These are phyloP conservation scores for Enteromius treurensis DNA, from an alignment of 2,797 vertebrate genomes.

Conservation along the genomic window DNA sequence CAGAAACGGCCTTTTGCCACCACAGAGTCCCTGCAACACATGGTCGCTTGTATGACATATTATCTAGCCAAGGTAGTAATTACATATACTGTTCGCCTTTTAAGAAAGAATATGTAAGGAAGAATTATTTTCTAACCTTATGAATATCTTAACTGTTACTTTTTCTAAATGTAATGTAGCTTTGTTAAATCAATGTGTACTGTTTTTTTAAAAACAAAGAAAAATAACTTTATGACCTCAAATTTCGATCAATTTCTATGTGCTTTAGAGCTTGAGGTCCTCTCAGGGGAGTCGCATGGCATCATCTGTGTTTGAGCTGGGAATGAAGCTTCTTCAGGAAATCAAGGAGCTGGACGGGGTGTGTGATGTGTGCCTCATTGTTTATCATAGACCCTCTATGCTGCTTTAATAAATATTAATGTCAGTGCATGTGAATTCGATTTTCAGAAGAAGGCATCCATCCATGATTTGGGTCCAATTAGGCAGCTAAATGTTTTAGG, in stretches of 20 bases:
- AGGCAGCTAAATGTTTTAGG: slow-evolving; percentile 81
- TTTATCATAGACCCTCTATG: neutral
- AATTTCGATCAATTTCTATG: neutral
- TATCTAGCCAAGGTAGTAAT: slow-evolving; percentile 87
- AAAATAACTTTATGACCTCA: neutral
- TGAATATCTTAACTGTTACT: neutral
- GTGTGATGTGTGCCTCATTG: slow-evolving; percentile 5
- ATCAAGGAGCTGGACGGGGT: slow-evolving; percentile 66
- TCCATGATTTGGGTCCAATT: slow-evolving; percentile 70
- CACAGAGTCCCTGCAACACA: slow-evolving; percentile 84
- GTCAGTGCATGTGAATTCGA: slow-evolving; percentile 35
- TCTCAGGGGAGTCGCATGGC: slow-evolving; percentile 82
- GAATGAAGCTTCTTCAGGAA: slow-evolving; percentile 82
- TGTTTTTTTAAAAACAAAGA: neutral
- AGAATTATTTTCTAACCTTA: neutral
- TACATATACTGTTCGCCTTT: neutral
- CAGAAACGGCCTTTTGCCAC: slow-evolving; percentile 73
- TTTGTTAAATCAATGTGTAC: neutral
- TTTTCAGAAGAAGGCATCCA: slow-evolving; percentile 52
- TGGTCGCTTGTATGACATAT: slow-evolving; percentile 89
- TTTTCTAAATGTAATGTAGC: neutral
- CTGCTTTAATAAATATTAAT: neutral
- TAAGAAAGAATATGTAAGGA: neutral
- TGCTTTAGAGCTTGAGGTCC: slow-evolving; percentile 79
- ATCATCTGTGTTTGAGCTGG: slow-evolving; percentile 80